Base-by-base conservation (phyloP, 2,888 invertebrate species). In the Harpalus rufipes region DNA sequence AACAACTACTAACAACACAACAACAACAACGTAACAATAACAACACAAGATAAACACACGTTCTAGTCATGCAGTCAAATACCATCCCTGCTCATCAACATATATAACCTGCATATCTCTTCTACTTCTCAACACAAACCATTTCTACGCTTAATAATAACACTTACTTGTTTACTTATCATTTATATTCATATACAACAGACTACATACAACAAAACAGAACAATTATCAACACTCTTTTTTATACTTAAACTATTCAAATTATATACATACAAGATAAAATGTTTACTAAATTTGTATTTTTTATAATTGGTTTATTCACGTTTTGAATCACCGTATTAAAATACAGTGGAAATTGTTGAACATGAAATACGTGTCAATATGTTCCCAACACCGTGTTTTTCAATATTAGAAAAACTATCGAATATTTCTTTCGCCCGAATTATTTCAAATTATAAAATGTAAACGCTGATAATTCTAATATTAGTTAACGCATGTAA, bases 1-100 rank as follows among this genome's bases (percentile, higher is more conserved):
- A 12, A 68, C 88, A 88, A 84, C 44, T 63, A 74, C 44, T 44
- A 68, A 84, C 76, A 84, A 51, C 21, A 63, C 14, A n/a, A 14
- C 59, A 63, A 14, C 59, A 63, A 68, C 68, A 63, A 68, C 68
- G 32, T 32, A 68, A 74, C 72, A 74, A 63, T 14, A 32, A 32
- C 39, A 74, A 74, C 44, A 51, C 44, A 51, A 32, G 41, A 74
- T 14, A 74, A 32, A 74, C 72, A 74, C 44, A 74, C 65, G 80
- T 85, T 85, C 85, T 85, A 80, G 85, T 85, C 85, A 85, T 85
- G 85, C 72, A 74, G 72, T 51, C 44, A 51, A 8, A 12, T 74
- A 44, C 18, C 32, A 32, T 14, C 10, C 41, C 44, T 18, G 32
- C 59, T 59, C 14, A 32, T 68, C 39, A 32, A 68, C 12, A 39